These are phyloP conservation scores for Xestoiulus laeticollis DNA, from an alignment of 2,888 invertebrate species.

Conservation along the genomic window DNA sequence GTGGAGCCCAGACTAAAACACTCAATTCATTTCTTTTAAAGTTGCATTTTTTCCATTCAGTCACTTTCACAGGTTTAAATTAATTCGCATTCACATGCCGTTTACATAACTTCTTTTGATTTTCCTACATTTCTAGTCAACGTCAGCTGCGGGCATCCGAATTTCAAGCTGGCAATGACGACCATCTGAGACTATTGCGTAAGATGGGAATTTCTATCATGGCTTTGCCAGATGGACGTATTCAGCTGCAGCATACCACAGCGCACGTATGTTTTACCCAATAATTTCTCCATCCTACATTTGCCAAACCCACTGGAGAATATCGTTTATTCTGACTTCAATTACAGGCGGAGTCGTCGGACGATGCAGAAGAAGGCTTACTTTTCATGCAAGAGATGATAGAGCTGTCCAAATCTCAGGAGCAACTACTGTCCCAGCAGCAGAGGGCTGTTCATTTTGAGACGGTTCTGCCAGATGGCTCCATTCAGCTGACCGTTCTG, in stretches of 20 bases:
- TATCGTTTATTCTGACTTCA: background rate
- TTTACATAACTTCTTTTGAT: too few species aligned
- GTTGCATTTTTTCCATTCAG: too few species aligned
- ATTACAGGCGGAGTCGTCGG: conserved; percentile 79
- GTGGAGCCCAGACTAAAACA: too few species aligned
- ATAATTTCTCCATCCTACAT: background rate
- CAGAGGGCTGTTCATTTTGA: conserved; percentile 69
- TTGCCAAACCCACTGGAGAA: background rate
- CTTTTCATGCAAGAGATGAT: conserved; percentile 98
- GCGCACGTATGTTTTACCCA: conserved; percentile 76
- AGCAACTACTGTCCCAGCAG: conserved; percentile 69
- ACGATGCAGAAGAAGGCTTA: conserved; percentile 90
- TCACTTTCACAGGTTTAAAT: too few species aligned
- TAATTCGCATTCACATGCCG: too few species aligned
- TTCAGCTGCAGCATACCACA: conserved; percentile 84
- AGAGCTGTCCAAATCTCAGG: conserved; percentile 80
- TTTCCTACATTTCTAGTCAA: conserved; percentile 44
- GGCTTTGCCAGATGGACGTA: conserved; percentile 86
- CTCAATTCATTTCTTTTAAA: too few species aligned
- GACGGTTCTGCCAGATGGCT: conserved; percentile 55
- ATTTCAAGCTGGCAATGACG: conserved; percentile 79
- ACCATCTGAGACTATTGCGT: conserved; percentile 84
- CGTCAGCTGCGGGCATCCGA: conserved; percentile 64
- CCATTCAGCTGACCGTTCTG: conserved; percentile 64
- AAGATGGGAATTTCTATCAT: conserved; percentile 96